Evolutionary conservation across 1,140 invertebrate genomes (phyloP).

Genomic region (Nasonia longicornis): DNA sequence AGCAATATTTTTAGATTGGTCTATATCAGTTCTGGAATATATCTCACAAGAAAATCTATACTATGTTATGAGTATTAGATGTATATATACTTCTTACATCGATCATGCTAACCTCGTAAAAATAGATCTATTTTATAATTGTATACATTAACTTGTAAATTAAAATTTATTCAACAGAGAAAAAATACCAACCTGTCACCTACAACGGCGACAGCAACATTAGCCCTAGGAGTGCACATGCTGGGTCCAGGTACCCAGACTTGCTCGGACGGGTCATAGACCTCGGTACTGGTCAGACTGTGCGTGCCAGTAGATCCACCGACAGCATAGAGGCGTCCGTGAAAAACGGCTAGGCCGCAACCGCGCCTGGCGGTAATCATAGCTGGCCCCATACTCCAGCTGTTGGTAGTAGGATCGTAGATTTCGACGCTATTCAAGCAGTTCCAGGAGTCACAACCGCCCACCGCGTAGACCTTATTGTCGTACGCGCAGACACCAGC

Average conservation of each 20-base stretch:
- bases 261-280: conserved; percentile 74
- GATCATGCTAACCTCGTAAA: too few species aligned
- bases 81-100: too few species aligned
- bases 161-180: conserved; percentile 13
- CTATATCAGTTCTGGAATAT: too few species aligned
- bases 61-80: too few species aligned
- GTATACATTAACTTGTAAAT: too few species aligned
- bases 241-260: conserved; percentile 77
- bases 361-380: conserved; percentile 78
- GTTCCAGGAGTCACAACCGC: conserved; percentile 86
- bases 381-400: conserved; percentile 68
- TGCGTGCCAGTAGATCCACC: conserved; percentile 82
- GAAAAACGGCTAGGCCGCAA: conserved; percentile 75
- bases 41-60: too few species aligned
- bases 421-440: conserved; percentile 80
- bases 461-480: conserved; percentile 80
- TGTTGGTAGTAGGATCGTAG: conserved; percentile 74
- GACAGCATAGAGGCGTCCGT: conserved; percentile 75
- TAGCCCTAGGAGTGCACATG: conserved; percentile 77
- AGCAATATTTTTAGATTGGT: too few species aligned
- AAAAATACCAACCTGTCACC: conserved; percentile 65
- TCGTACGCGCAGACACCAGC: conserved; percentile 78
- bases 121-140: too few species aligned
- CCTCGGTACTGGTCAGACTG: conserved; percentile 77
- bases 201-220: conserved; percentile 80